Conservation (phyloP, 2,797 vertebrate genomes). For the Myotis daubentonii region DNA sequence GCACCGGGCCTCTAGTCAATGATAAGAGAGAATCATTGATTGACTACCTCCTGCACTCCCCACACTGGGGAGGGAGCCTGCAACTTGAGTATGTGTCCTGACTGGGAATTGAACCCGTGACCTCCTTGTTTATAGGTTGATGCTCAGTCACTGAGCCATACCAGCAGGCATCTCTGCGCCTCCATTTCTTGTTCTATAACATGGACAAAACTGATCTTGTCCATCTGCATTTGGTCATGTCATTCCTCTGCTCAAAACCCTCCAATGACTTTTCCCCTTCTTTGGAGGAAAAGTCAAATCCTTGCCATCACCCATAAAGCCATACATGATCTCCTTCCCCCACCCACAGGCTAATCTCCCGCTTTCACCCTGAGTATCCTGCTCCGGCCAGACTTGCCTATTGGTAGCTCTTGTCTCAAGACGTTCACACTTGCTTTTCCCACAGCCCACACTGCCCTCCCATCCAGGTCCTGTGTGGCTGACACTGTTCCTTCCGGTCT, state of each 20-base stretch:
- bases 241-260: not conserved
- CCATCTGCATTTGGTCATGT: not conserved
- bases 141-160: too few species aligned
- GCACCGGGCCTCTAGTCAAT: too few species aligned
- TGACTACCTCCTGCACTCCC: too few species aligned
- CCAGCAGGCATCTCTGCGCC: too few species aligned
- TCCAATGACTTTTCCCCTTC: not conserved
- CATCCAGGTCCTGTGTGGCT: rapidly evolving
- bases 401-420: not conserved
- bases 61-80: too few species aligned
- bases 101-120: too few species aligned
- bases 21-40: too few species aligned
- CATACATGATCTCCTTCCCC: not conserved
- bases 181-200: not conserved
- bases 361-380: rapidly evolving
- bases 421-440: not conserved
- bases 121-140: too few species aligned
- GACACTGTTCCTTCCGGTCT: not conserved
- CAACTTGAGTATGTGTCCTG: too few species aligned
- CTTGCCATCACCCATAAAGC: not conserved
- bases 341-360: not conserved
- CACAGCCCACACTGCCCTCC: not conserved
- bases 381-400: not conserved
- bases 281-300: not conserved
- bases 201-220: not conserved